These are phyloP conservation scores for Spea multiplicata DNA, from an alignment of 2,113 vertebrate species.

Conservation along the genomic window DNA sequence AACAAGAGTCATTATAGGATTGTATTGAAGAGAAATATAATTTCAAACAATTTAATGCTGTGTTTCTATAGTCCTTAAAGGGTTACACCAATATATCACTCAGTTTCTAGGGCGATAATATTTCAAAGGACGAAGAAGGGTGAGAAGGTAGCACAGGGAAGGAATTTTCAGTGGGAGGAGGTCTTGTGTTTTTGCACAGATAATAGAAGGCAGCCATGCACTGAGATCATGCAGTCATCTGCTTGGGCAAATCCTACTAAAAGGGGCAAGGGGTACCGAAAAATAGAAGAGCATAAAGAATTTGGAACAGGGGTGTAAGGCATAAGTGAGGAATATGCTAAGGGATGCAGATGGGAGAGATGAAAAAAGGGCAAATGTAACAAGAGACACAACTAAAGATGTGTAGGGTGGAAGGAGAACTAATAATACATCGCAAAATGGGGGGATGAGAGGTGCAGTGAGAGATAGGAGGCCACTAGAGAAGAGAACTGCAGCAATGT, in stretches of 20 bases:
- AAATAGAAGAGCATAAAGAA: too few species aligned
- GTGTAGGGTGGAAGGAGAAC: background rate
- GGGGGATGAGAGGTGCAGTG: background rate
- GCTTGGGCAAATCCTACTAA: constrained; percentile 44
- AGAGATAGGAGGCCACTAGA: too few species aligned
- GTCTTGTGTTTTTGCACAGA: constrained; percentile 46
- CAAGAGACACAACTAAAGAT: too few species aligned
- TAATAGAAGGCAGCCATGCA: constrained; percentile 43
- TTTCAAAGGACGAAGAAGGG: constrained; percentile 16
- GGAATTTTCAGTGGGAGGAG: constrained; percentile 35
- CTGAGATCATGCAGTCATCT: constrained; percentile 40
- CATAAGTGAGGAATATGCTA: constrained; percentile 23
- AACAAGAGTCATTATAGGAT: too few species aligned
- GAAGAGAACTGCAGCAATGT: background rate
- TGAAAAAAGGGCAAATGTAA: background rate
- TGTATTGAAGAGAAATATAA: too few species aligned
- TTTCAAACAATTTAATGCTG: too few species aligned
- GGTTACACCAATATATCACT: constrained; percentile 8
- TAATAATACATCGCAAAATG: background rate
- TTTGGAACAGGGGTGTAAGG: background rate
- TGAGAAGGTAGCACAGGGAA: constrained; percentile 18
- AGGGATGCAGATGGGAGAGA: background rate
- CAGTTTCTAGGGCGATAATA: constrained; percentile 2
- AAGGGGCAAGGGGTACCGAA: background rate
- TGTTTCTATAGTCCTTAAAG: background rate